Evolutionary conservation across 2,888 invertebrate genomes (phyloP).

Genomic region (Vannuccia rotundouncinata): DNA sequence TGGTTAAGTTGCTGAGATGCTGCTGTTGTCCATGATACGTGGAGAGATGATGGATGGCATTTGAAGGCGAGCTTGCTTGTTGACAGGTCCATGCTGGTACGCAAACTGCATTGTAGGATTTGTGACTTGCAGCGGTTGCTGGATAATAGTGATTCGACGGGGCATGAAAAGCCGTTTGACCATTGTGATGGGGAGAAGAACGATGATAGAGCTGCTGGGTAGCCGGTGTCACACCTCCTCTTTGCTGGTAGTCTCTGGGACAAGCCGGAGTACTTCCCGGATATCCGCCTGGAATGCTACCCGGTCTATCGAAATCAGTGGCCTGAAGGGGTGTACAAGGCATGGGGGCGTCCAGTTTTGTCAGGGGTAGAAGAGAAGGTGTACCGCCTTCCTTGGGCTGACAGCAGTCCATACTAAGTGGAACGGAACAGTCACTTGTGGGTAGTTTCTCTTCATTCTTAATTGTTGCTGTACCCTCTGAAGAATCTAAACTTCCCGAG

Average conservation of each 20-base stretch:
- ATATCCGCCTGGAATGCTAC: not conserved
- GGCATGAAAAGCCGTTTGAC: not conserved
- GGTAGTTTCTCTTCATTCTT: not conserved
- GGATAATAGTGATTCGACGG: not conserved
- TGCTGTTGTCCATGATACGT: not conserved
- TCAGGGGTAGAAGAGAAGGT: not conserved
- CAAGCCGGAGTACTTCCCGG: not conserved
- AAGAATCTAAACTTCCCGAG: not conserved
- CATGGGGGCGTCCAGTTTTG: not conserved
- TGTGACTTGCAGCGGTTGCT: not conserved
- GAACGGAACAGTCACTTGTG: not conserved
- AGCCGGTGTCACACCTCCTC: not conserved
- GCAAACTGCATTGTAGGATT: not conserved
- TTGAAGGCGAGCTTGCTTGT: not conserved
- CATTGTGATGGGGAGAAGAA: not conserved
- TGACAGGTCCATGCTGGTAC: not conserved
- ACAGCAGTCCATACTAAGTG: not conserved
- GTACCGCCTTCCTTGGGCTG: not conserved
- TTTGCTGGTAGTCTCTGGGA: not conserved
- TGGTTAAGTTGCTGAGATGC: not conserved
- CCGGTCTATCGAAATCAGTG: not conserved
- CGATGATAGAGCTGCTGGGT: not conserved
- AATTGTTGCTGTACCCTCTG: not conserved
- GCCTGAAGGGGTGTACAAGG: not conserved
- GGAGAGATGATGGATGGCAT: not conserved